These are phyloP conservation scores for Heteronetta atricapilla DNA, from an alignment of 2,113 vertebrate genomes.

Conservation along the genomic window DNA sequence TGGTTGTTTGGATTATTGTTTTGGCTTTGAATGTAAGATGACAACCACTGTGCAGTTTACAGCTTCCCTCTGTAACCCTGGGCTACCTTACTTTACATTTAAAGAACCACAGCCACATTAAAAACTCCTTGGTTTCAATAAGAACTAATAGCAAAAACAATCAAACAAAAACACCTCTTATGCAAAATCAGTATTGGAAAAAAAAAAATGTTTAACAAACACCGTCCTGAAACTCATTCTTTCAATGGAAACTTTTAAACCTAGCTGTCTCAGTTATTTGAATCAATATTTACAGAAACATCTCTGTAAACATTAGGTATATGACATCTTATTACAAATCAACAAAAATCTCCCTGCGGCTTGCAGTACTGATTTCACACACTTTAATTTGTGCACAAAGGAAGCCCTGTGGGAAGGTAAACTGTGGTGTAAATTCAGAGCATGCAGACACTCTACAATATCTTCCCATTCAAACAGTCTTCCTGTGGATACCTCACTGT, in stretches of 20 bases:
- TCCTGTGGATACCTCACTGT: not conserved
- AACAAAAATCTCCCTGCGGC: accelerated
- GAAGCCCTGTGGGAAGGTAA: not conserved
- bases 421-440: not conserved
- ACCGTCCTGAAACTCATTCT: accelerated
- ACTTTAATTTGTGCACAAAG: not conserved
- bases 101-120: not conserved
- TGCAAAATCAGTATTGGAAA: not conserved
- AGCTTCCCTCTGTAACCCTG: not conserved
- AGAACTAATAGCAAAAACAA: not conserved
- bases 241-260: not conserved
- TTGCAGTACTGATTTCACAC: not conserved
- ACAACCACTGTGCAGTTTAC: not conserved
- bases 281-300: not conserved
- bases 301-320: not conserved
- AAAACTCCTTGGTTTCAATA: not conserved
- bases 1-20: not conserved
- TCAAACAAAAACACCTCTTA: not conserved
- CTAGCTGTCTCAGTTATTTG: not conserved
- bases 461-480: not conserved
- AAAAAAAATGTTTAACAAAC: not conserved
- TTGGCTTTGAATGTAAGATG: not conserved
- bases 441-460: not conserved
- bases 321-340: not conserved
- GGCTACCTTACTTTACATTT: not conserved